Percentiles rank a stretch among this genome's conserved stretches.
Evolutionary conservation across 2,888 invertebrate species (phyloP).

Genomic region (Drosophila mettleri): DNA sequence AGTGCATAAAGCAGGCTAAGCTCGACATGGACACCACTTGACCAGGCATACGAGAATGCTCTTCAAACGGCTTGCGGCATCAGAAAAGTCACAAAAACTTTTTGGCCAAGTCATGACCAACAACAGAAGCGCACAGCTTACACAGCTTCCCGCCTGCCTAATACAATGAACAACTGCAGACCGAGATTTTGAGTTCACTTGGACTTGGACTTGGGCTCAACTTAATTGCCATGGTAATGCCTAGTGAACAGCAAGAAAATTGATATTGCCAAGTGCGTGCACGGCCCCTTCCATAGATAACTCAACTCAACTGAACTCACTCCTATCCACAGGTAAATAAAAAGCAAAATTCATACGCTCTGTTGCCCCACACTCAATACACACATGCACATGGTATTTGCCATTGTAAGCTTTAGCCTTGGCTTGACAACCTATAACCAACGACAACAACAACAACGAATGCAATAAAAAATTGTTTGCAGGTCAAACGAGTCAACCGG

Average conservation of each 20-base stretch:
- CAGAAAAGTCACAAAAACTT: slow-evolving; percentile 1
- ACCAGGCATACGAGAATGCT: slow-evolving; percentile 19
- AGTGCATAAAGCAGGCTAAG: slow-evolving; percentile 13
- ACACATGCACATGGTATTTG: slow-evolving; percentile 20
- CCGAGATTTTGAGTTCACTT: slow-evolving; percentile 9
- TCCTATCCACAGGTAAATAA: slow-evolving; percentile 24
- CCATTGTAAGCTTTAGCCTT: slow-evolving; percentile 36
- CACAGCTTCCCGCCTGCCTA: neutral
- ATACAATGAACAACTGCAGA: neutral
- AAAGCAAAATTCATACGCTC: slow-evolving; percentile 59
- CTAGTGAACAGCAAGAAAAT: slow-evolving; percentile 6
- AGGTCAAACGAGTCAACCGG: slow-evolving; percentile 36
- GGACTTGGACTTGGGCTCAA: slow-evolving; percentile 4
- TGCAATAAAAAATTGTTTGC: slow-evolving; percentile 9
- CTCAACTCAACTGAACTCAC: neutral
- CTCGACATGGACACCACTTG: slow-evolving; percentile 17
- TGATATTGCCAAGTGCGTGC: slow-evolving; percentile 29
- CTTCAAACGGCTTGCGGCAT: slow-evolving; percentile 4
- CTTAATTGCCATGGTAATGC: slow-evolving; percentile 50
- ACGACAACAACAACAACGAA: slow-evolving; percentile 1
- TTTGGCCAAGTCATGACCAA: neutral
- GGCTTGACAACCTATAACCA: slow-evolving; percentile 3
- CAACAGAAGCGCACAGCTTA: slow-evolving; percentile 5
- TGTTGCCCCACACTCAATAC: slow-evolving; percentile 38
- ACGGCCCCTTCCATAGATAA: neutral